Evolutionary conservation across 2,797 vertebrate species (phyloP).

Genomic region (Delichon dasypus): DNA sequence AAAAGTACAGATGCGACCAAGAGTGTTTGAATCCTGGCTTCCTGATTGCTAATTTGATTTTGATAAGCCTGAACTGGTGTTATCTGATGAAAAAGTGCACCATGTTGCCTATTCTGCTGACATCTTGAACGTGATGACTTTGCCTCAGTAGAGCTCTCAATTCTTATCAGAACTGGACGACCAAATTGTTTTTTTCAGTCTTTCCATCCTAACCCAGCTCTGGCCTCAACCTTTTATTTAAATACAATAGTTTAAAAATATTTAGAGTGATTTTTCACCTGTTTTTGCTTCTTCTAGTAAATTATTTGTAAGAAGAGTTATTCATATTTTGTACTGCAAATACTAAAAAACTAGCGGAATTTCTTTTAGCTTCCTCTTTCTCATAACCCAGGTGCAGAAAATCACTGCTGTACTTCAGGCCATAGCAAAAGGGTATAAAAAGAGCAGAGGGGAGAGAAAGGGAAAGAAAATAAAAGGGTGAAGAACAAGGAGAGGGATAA

Average conservation of each 20-base stretch:
- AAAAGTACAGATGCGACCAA: background rate
- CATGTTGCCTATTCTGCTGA: background rate
- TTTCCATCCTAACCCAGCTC: background rate
- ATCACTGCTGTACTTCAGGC: background rate
- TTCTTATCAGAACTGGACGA: background rate
- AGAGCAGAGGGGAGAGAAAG: background rate
- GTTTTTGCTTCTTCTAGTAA: background rate
- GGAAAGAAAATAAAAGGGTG: background rate
- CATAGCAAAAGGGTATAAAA: background rate
- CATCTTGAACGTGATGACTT: background rate
- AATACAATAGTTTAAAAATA: background rate
- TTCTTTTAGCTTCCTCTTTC: background rate
- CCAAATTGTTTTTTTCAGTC: background rate
- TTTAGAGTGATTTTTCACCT: background rate
- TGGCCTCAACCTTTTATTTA: background rate
- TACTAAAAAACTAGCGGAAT: background rate
- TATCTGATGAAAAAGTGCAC: background rate
- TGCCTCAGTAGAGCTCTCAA: background rate
- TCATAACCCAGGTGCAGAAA: background rate
- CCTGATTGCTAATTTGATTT: slow-evolving; percentile 26
- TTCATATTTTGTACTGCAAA: background rate
- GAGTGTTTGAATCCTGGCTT: background rate
- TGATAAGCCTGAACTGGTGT: background rate
- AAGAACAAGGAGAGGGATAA: background rate
- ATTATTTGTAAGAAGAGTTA: background rate